Percentiles rank a stretch among this genome's conserved stretches.
phyloP scores from a whole-genome alignment of 2,888 invertebrate species.

The Clanis bilineata region DNA sequence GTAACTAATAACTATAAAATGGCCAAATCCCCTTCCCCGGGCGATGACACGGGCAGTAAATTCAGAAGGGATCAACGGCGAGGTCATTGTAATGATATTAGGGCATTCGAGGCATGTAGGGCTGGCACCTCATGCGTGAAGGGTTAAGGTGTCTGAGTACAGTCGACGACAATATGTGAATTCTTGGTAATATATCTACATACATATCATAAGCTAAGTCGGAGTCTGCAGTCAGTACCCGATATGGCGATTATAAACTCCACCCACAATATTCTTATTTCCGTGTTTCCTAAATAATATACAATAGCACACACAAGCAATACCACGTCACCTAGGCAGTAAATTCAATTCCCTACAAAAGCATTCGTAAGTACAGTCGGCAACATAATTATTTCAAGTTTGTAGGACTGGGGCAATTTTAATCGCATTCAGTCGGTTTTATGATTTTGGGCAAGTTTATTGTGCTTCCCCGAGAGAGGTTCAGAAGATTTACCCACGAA shows the following conservation, averaged over 20 bases:
- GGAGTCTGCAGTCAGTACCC: too few relatives aligned
- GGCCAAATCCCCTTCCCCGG: conserved; percentile 17
- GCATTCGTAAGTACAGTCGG: background rate
- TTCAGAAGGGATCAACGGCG: conserved; percentile 23
- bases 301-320: too few relatives aligned
- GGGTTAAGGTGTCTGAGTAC: background rate
- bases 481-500: background rate
- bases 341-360: background rate
- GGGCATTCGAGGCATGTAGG: conserved; percentile 33
- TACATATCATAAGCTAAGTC: too few relatives aligned
- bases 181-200: background rate
- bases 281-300: too few relatives aligned
- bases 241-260: too few relatives aligned
- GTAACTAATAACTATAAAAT: conserved; percentile 11
- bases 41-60: conserved; percentile 34
- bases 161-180: background rate
- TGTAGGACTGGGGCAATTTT: background rate
- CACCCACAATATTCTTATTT: too few relatives aligned
- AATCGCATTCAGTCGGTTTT: background rate
- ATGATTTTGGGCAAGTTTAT: background rate
- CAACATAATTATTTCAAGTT: background rate
- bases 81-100: conserved; percentile 45
- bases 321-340: too few relatives aligned
- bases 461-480: background rate
- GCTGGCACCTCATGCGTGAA: conserved; percentile 19